Evolutionary conservation across 2,797 vertebrate species (phyloP), one percentile per base, ranked within the genome.

Genomic region (Acanthurus tractus): DNA sequence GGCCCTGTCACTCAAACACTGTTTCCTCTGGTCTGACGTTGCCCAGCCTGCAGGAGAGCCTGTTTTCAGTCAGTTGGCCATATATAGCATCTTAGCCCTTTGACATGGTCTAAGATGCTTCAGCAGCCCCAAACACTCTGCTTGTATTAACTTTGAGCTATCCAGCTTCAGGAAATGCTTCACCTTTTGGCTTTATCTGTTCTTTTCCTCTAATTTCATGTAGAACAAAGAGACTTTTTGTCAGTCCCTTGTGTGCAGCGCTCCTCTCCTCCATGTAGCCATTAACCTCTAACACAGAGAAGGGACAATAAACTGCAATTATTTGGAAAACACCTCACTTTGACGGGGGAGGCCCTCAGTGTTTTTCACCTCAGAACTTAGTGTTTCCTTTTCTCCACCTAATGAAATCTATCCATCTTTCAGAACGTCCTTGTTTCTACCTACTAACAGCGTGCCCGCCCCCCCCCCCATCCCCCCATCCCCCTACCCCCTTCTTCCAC

Each of bases 391-490:
- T 78, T 38, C 56, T 63, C n/a, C 38, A 14, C 76, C 69, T 88
- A 89, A 92, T 92, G 80, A 86, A 88, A 88, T 90, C 86, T 71
- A 92, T 91, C 87, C 86, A 90, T 94, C 92, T 93, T 92, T 92
- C 78, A 76, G 69, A 76, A 55, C 54, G 78, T 78, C 85, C 87
- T 93, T 88, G 79, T 92, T 89, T 64, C 67, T 58, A 54, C 50
- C 64, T 64, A 58, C 68, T 83, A 74, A n/a, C 66, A 46, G 52
- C 17, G 1, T 36, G 56, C 67, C 10, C 56, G 48, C 15, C 50
- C 29, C 54, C 17, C 45, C 17, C 49, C 22, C 13, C 29, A 2
- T 25, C 22, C 13, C 29, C 67, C 10, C 56, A 52, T 13, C 50
- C 29, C 54, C 17, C 45, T 17, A n/a, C 49, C 22, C 6, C 4